phyloP scores from a whole-genome alignment of 92 coral and sea anemone species.

The Siderastrea radians region DNA sequence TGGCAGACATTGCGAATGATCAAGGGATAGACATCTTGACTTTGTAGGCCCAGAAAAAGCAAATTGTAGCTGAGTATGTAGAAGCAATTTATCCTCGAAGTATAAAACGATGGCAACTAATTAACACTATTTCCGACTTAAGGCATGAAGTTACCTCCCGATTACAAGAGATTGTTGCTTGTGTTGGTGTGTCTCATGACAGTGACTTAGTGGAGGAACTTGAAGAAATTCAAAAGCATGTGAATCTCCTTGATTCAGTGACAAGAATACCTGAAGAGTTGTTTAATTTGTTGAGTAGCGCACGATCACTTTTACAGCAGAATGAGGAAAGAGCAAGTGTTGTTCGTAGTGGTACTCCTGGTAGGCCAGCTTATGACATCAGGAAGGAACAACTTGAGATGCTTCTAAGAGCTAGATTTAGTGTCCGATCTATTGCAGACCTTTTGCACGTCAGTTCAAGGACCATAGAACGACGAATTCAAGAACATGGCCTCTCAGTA shows the following conservation, averaged over 20 bases:
- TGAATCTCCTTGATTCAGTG: conserved; percentile 44
- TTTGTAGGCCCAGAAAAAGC: neutral
- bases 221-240: conserved; percentile 54
- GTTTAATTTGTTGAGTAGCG: conserved; percentile 44
- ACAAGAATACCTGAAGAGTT: conserved; percentile 63
- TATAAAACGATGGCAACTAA: conserved; percentile 16
- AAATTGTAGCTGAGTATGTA: neutral
- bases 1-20: too few relatives aligned
- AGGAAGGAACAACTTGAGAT: conserved; percentile 51
- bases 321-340: conserved; percentile 31
- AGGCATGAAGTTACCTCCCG: conserved; percentile 22
- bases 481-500: conserved; percentile 62
- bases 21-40: too few relatives aligned
- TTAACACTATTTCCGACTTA: conserved; percentile 35
- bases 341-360: conserved; percentile 51
- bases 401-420: conserved; percentile 44
- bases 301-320: conserved; percentile 30
- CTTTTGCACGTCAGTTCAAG: conserved; percentile 39
- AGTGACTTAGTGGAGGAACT: conserved; percentile 44
- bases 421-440: conserved; percentile 36
- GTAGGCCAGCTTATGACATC: conserved; percentile 55
- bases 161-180: conserved; percentile 29
- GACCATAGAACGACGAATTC: conserved; percentile 73
- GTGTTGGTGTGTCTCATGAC: conserved; percentile 8
- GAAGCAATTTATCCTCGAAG: too few relatives aligned